Percentiles rank a stretch among this genome's conserved stretches.
These are phyloP conservation scores for Cyprinodon tularosa DNA, from an alignment of 2,113 vertebrate species.

Conservation along the genomic window DNA sequence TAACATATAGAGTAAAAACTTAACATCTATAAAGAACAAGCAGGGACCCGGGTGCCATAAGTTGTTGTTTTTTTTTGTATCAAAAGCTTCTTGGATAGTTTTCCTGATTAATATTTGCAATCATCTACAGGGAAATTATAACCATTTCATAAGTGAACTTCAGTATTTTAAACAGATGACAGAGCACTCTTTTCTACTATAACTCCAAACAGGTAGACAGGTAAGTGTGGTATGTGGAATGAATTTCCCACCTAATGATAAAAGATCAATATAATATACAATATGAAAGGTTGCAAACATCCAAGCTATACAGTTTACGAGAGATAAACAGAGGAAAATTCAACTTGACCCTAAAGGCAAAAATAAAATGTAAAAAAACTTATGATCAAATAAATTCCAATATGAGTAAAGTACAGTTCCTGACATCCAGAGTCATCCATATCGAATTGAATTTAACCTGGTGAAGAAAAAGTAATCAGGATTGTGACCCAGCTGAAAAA, in stretches of 20 bases:
- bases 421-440: constrained; percentile 14
- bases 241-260: not conserved
- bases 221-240: not conserved
- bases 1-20: too few species aligned
- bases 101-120: too few species aligned
- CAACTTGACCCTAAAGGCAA: not conserved
- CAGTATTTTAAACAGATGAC: not conserved
- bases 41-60: too few species aligned
- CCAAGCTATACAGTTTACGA: not conserved
- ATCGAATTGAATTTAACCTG: not conserved
- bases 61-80: not conserved
- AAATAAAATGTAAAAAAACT: constrained; percentile 1
- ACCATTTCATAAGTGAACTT: not conserved
- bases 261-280: too few species aligned
- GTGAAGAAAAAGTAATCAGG: constrained; percentile 20
- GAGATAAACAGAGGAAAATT: not conserved
- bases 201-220: not conserved
- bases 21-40: too few species aligned
- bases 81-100: too few species aligned
- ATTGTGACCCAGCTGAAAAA: constrained; percentile 6
- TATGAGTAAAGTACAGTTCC: not conserved
- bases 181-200: not conserved
- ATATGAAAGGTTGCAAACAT: not conserved
- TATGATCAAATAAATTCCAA: not conserved
- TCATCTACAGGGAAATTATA: not conserved